Evolutionary conservation across 2,113 vertebrate genomes (phyloP).

Genomic region (Eleginops maclovinus): DNA sequence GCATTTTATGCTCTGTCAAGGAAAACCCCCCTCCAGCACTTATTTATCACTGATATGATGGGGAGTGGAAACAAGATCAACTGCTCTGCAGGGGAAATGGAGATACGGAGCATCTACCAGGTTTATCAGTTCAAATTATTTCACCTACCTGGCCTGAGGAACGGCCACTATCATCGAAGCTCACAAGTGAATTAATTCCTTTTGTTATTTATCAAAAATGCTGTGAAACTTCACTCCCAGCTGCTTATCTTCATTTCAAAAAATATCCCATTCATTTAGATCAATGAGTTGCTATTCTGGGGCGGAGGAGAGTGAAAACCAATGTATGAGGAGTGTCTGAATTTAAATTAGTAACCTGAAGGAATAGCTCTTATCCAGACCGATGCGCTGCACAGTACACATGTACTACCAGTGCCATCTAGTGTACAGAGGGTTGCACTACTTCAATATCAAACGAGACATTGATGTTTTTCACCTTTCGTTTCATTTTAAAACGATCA

Average conservation of each 20-base stretch:
- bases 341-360: conserved; percentile 74
- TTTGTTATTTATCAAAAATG: conserved; percentile 77
- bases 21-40: conserved; percentile 44
- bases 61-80: conserved; percentile 50
- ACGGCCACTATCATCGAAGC: conserved; percentile 55
- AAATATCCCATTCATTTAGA: conserved; percentile 67
- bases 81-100: conserved; percentile 48
- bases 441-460: conserved; percentile 22
- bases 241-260: conserved; percentile 79
- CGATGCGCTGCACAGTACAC: conserved; percentile 21
- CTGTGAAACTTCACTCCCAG: conserved; percentile 67
- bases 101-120: conserved; percentile 43
- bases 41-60: conserved; percentile 65
- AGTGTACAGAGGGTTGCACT: conserved; percentile 50
- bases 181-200: conserved; percentile 66
- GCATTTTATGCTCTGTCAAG: conserved; percentile 37
- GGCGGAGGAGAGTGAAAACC: conserved; percentile 59
- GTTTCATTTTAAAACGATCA: not conserved
- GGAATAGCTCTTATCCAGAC: conserved; percentile 48
- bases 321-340: conserved; percentile 68
- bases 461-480: not conserved
- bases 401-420: conserved; percentile 83
- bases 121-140: conserved; percentile 71
- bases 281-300: conserved; percentile 69
- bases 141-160: conserved; percentile 53